These are phyloP conservation scores for Agelas oroides DNA, from an alignment of 37 sponge, comb jelly and placozoan species.

Conservation along the genomic window DNA sequence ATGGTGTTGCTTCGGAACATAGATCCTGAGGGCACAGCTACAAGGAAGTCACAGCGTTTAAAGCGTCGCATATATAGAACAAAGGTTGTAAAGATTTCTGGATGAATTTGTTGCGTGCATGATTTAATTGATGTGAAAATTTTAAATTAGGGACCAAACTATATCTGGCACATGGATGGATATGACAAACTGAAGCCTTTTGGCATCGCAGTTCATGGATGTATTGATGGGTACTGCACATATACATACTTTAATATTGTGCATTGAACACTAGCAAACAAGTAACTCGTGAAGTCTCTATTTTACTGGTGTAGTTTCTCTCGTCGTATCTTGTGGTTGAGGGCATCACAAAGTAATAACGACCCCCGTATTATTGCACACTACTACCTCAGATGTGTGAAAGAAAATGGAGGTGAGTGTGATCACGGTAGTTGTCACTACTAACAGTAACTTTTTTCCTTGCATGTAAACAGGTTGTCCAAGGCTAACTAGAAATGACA, in stretches of 20 bases:
- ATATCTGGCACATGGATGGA: slow-evolving; percentile 56
- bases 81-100: not conserved
- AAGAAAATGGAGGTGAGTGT: not conserved
- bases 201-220: slow-evolving; percentile 46
- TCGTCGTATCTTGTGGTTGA: slow-evolving; percentile 48
- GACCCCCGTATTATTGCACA: slow-evolving; percentile 7
- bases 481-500: slow-evolving; percentile 25
- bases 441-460: not conserved
- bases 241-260: too few relatives aligned
- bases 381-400: not conserved
- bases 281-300: not conserved
- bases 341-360: slow-evolving; percentile 20
- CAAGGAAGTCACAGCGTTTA: not conserved
- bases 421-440: not conserved
- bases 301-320: slow-evolving; percentile 27
- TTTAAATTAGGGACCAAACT: slow-evolving; percentile 46
- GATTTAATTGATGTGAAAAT: not conserved
- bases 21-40: slow-evolving; percentile 17
- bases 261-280: not conserved
- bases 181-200: slow-evolving; percentile 55
- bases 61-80: slow-evolving; percentile 15
- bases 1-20: slow-evolving; percentile 12
- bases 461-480: slow-evolving; percentile 36
- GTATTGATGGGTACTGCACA: slow-evolving; percentile 45
- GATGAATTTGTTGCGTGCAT: too few relatives aligned